Evolutionary conservation across 2,113 vertebrate genomes (phyloP), one percentile per base, ranked within the genome.

Genomic region (Trogon melanurus): DNA sequence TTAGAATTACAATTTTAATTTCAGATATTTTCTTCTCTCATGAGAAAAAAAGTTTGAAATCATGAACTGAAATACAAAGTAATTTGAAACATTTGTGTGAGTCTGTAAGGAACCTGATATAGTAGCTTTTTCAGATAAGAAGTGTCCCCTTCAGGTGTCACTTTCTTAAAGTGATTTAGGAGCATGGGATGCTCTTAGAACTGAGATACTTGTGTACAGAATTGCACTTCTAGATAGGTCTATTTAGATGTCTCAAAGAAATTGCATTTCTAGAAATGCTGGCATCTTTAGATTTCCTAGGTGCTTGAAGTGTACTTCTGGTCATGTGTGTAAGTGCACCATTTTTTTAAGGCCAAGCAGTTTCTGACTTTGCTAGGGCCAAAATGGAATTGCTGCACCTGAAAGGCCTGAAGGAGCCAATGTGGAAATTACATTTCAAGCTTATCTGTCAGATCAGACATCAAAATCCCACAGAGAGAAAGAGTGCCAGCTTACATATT

Each of bases 211-310:
- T 36, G 8, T 2, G 45, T 61, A 6, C 27, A 57, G 48, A 85
- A 38, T 38, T 65, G 19, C 3, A 13, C 6, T 34, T 62, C 12
- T 26, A 54, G 5, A 30, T 27, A 15, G 6, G 9, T 13, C 11
- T 36, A 16, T 27, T 76, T 44, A 65, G 64, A 38, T 72, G 21
- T 5, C 29, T 76, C 17, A 64, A 87, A 74, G 20, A 87, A 53
- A 58, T 16, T 53, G 2, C 0, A 0, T 11, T 60, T 79, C n/a
- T 72, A 60, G 30, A 75, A 54, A 26, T 0, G 0, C 2, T 34
- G 71, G 2, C 13, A 67, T 71, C 30, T 71, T 74, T 65, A 69
- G 9, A 38, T 57, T 89, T 89, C 32, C 18, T 34, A 69, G 54
- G 21, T 26, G 19, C 26, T 51, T 51, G 45, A 66, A 13, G 12